Evolutionary conservation across 2,113 vertebrate species (phyloP).

Genomic region (Nothocercus nigrocapillus): DNA sequence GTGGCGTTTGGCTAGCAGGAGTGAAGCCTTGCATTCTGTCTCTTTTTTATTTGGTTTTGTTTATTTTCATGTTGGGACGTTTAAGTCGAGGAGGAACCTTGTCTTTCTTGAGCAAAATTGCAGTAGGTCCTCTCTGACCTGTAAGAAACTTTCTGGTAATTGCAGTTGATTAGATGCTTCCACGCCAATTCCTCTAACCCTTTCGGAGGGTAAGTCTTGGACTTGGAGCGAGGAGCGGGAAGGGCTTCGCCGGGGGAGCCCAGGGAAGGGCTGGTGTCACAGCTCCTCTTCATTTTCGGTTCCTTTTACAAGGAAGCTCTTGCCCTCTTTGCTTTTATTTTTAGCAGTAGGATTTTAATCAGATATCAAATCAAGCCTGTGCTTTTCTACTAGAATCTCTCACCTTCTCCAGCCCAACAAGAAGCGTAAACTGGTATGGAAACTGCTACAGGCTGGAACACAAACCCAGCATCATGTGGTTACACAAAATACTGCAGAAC

Average conservation of each 20-base stretch:
- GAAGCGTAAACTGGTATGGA: not conserved
- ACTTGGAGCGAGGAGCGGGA: not conserved
- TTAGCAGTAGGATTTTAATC: not conserved
- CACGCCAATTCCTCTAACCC: constrained; percentile 47
- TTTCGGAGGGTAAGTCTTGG: constrained; percentile 3
- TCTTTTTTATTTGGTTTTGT: not conserved
- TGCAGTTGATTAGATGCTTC: constrained; percentile 63
- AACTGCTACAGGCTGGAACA: not conserved
- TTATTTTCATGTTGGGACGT: not conserved
- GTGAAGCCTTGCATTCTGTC: not conserved
- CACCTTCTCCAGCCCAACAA: not conserved
- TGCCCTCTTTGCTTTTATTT: not conserved
- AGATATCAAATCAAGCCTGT: not conserved
- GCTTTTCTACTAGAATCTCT: not conserved
- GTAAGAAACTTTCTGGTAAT: constrained; percentile 64
- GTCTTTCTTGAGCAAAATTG: not conserved
- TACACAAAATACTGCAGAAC: not conserved
- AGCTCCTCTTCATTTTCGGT: not conserved
- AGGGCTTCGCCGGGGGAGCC: not conserved
- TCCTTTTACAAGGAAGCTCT: not conserved
- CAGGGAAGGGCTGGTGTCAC: not conserved
- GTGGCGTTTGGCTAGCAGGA: not conserved
- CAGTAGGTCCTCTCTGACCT: constrained; percentile 34
- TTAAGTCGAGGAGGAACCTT: not conserved
- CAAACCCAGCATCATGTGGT: not conserved